Conservation (phyloP, 2,888 invertebrate species). For the Aphrophora alni region DNA sequence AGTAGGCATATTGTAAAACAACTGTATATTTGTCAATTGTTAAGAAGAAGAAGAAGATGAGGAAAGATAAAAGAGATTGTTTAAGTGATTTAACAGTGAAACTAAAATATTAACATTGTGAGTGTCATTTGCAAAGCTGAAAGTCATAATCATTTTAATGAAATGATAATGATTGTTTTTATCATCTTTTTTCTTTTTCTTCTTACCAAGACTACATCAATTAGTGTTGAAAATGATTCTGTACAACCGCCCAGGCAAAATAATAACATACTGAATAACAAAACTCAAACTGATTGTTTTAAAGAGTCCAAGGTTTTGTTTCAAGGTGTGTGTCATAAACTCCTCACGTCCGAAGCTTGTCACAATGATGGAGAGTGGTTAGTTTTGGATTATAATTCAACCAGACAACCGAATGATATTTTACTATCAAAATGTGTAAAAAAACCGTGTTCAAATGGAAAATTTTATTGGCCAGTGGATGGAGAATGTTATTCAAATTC, state of each 20-base stretch:
- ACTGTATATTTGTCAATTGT: not conserved
- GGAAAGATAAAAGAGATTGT: not conserved
- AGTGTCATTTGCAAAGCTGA: not conserved
- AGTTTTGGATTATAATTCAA: slow-evolving; percentile 36
- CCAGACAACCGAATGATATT: slow-evolving; percentile 7
- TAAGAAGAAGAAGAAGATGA: not conserved
- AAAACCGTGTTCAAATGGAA: slow-evolving; percentile 32
- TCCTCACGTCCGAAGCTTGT: slow-evolving; percentile 33
- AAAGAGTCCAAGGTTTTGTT: slow-evolving; percentile 29
- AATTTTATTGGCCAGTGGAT: slow-evolving; percentile 40
- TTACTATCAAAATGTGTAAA: slow-evolving; percentile 37
- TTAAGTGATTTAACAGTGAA: too few relatives aligned
- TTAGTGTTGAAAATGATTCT: slow-evolving; percentile 11
- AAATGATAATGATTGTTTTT: not conserved
- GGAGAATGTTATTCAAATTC: slow-evolving; percentile 30
- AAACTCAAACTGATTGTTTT: slow-evolving; percentile 26
- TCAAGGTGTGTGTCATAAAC: slow-evolving; percentile 35
- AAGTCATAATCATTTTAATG: not conserved
- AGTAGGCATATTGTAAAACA: too few relatives aligned
- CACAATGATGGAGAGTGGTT: slow-evolving; percentile 41
- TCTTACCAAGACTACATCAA: slow-evolving; percentile 3
- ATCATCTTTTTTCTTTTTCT: not conserved
- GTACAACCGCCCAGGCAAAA: not conserved
- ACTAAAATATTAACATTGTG: not conserved
- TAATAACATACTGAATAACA: not conserved